These are phyloP conservation scores for Pararge aegeria DNA, from an alignment of 1,140 invertebrate species.

Conservation along the genomic window DNA sequence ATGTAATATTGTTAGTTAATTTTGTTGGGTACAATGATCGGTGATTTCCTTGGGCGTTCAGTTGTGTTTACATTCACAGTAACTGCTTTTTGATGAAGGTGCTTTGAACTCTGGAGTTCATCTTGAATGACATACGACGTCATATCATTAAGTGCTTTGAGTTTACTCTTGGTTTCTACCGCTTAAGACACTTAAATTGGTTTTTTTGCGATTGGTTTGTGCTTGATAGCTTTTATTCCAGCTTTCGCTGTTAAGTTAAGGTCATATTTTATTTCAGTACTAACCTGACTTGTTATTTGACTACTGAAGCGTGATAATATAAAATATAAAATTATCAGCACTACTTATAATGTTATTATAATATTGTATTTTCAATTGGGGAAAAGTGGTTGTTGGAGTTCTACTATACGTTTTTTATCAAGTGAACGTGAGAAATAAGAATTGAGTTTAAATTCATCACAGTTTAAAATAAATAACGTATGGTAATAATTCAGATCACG, in stretches of 20 bases:
- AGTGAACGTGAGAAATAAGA: too few relatives aligned
- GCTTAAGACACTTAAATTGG: neutral
- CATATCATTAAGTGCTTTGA: neutral
- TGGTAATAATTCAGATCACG: too few relatives aligned
- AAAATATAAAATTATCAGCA: too few relatives aligned
- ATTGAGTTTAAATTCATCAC: too few relatives aligned
- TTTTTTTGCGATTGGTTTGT: neutral
- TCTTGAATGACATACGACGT: constrained; percentile 15
- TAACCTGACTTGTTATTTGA: too few relatives aligned
- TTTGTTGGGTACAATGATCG: constrained; percentile 29
- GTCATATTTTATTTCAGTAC: too few relatives aligned
- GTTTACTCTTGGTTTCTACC: constrained; percentile 22
- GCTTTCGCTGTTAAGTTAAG: neutral
- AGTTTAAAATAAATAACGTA: too few relatives aligned
- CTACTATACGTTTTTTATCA: too few relatives aligned
- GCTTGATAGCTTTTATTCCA: neutral
- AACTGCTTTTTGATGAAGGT: constrained; percentile 19
- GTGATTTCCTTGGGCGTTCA: constrained; percentile 37
- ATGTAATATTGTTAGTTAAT: constrained; percentile 45
- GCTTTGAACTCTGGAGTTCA: constrained; percentile 24
- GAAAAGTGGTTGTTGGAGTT: too few relatives aligned
- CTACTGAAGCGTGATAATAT: too few relatives aligned
- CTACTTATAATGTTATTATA: too few relatives aligned
- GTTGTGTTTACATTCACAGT: constrained; percentile 15
- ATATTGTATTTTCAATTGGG: too few relatives aligned